Conservation (phyloP, 2,113 vertebrate species). For the Microtus pennsylvanicus region DNA sequence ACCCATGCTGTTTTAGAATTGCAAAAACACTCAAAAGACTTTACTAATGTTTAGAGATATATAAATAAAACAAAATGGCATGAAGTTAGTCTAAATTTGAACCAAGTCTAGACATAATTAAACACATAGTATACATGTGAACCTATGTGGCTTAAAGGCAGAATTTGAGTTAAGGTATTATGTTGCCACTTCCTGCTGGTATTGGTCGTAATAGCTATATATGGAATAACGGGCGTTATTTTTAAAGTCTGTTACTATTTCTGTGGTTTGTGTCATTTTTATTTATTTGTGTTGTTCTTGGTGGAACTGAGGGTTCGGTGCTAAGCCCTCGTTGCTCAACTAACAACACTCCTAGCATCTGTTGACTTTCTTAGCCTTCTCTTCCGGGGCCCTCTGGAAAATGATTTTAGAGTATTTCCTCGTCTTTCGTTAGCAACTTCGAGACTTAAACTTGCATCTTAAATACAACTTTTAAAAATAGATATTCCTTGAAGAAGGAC, state of each 20-base stretch:
- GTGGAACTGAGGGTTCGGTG: not conserved
- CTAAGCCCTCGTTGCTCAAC: not conserved
- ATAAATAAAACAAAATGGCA: slow-evolving; percentile 54
- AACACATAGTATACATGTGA: not conserved
- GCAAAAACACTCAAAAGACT: slow-evolving; percentile 56
- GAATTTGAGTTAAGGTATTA: slow-evolving; percentile 29
- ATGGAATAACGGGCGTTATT: not conserved
- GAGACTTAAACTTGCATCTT: slow-evolving; percentile 23
- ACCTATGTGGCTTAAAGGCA: slow-evolving; percentile 34
- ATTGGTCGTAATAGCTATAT: slow-evolving; percentile 12
- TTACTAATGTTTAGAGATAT: slow-evolving; percentile 66
- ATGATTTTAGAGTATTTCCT: slow-evolving; percentile 9
- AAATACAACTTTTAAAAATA: not conserved
- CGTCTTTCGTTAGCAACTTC: slow-evolving; percentile 14
- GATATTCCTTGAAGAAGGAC: not conserved
- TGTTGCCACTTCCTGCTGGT: slow-evolving; percentile 36
- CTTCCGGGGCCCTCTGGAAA: slow-evolving; percentile 44
- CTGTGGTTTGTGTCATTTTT: slow-evolving; percentile 54
- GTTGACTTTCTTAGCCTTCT: slow-evolving; percentile 58
- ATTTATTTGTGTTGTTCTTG: not conserved
- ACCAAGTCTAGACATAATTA: slow-evolving; percentile 48
- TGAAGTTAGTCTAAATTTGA: slow-evolving; percentile 65
- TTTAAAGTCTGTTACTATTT: slow-evolving; percentile 40
- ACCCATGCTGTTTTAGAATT: slow-evolving; percentile 41
- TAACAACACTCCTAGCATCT: not conserved